phyloP scores from a whole-genome alignment of 2,797 vertebrate genomes.

The Typhlichthys eigenmanni region DNA sequence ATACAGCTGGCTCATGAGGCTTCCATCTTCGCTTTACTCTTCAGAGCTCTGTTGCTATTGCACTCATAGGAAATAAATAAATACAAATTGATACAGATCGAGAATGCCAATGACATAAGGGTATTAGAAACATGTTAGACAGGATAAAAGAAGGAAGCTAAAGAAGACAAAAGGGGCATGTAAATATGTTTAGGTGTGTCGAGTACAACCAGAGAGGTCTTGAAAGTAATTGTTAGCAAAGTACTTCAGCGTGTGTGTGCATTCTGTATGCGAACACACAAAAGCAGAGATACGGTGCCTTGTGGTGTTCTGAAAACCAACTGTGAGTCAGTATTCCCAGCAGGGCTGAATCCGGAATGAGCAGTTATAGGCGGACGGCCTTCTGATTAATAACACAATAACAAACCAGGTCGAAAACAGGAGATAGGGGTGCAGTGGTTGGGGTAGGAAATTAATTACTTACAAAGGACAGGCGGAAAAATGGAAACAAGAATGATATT shows the following conservation, averaged over 20 bases:
- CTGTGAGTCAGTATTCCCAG: neutral
- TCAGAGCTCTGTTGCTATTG: neutral
- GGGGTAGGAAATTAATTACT: neutral
- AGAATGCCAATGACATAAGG: neutral
- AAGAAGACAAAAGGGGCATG: neutral
- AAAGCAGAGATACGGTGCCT: too few relatives aligned
- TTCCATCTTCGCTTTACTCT: conserved; percentile 3
- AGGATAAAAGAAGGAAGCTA: neutral
- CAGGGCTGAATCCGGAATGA: neutral
- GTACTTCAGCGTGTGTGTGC: neutral
- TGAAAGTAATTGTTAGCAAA: conserved; percentile 29
- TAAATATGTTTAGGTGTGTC: conserved; percentile 43
- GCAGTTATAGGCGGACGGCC: neutral
- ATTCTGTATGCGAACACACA: too few relatives aligned
- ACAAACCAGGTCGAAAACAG: neutral
- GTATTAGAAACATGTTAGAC: neutral
- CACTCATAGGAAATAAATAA: conserved; percentile 5
- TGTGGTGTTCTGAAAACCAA: too few relatives aligned
- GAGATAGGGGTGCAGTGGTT: conserved; percentile 6
- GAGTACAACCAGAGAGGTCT: conserved; percentile 44
- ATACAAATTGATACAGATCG: neutral
- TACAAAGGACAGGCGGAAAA: neutral
- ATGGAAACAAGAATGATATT: neutral
- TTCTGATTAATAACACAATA: neutral
- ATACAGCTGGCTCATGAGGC: conserved; percentile 27